Base-by-base conservation (phyloP, 2,888 invertebrate genomes). In the Nymphalis polychloros region DNA sequence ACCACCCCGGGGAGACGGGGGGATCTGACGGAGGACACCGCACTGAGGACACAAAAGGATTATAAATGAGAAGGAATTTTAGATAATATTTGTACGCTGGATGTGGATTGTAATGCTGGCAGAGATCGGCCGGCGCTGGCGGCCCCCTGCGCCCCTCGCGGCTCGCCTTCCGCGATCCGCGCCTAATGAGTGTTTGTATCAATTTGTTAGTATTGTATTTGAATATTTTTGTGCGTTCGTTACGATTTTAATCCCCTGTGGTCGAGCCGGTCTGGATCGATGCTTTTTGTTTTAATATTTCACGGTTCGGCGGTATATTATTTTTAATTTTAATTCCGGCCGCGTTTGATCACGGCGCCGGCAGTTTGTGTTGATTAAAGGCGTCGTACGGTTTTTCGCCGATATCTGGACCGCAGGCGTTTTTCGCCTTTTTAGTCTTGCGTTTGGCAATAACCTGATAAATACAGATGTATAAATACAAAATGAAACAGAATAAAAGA, bases 11-110 rank as follows among this genome's bases (percentile, higher is more conserved):
- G 72, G 75, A 69, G 76, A 78, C 75, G 79, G 77, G 78, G 74
- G 84, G 84, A 81, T 86, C 87, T 89, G 92, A 90, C 92, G 92
- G 92, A 92, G 91, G 92, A 92, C 90, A 87, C 90, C 88, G 89
- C 90, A 85, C 89, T 87, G 90, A 91, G 90, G 92, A 92, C 92
- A 93, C 92, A 92, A 93, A 93, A 93, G 92, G 93, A 93, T 93
- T 93, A 92, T 92, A 92, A 93, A 93, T 93, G 92, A 93, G 93
- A 92, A 93, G 92, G 92, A 93, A 92, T 93, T 93, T 92, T 91
- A 92, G 92, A 93, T 93, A 92, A 92, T 92, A 92, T 92, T 92
- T 92, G 92, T 92, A 90, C 92, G 92, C 84, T 87, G 91, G 88
- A 91, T 91, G 92, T 90, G 92, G 90, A 92, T 92, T 92, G 92